Conservation (phyloP, 2,888 invertebrate genomes). For the Sarcophaga subvicina region DNA sequence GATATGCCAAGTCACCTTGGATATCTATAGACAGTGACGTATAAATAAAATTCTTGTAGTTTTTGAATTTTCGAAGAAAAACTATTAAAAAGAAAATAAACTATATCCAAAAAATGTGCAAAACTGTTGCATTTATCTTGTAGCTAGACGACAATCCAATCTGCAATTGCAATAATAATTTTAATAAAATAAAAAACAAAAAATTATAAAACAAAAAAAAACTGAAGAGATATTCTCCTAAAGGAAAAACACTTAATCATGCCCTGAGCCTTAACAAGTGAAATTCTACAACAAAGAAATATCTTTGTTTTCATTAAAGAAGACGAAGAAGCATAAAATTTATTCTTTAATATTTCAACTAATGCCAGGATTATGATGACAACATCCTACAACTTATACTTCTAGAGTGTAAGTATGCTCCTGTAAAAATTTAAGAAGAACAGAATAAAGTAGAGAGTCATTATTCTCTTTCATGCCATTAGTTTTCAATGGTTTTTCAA, state of each 20-base stretch:
- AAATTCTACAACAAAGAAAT: slow-evolving; percentile 20
- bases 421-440: neutral
- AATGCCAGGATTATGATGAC: slow-evolving; percentile 19
- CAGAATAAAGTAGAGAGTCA: slow-evolving; percentile 72
- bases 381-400: slow-evolving; percentile 4
- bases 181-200: neutral
- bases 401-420: neutral
- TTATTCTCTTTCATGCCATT: slow-evolving; percentile 82
- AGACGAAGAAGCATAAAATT: neutral
- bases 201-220: neutral
- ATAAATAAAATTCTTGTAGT: no score
- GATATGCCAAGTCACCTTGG: no score
- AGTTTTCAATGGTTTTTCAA: slow-evolving; percentile 80
- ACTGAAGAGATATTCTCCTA: neutral
- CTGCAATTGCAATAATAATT: no score
- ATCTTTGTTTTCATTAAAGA: slow-evolving; percentile 2
- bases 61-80: no score
- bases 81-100: no score
- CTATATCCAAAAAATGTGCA: no score
- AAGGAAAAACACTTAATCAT: neutral
- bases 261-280: slow-evolving; percentile 40
- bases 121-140: no score
- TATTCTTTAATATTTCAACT: slow-evolving; percentile 40
- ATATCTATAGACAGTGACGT: no score
- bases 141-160: no score